Conservation (phyloP, 1,140 invertebrate species). For the Megathymus violae region DNA sequence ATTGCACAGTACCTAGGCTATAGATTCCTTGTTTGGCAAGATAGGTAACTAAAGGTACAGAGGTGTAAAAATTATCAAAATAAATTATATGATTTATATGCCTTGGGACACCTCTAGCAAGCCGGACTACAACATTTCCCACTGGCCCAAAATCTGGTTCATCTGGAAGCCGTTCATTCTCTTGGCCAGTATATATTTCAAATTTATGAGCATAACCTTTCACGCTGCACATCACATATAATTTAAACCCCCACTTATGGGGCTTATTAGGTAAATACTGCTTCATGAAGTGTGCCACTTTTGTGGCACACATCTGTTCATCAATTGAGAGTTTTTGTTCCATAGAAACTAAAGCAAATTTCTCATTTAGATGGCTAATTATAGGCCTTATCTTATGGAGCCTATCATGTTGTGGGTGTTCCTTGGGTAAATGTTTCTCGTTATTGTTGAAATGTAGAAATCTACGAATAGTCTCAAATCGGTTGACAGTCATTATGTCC, state of each 20-base stretch:
- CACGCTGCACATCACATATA: constrained; percentile 57
- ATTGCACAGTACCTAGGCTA: neutral
- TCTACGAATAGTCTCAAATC: constrained; percentile 52
- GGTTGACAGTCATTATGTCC: constrained; percentile 47
- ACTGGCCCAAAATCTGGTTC: constrained; percentile 56
- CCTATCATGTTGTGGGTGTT: constrained; percentile 55
- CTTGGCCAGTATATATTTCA: constrained; percentile 62
- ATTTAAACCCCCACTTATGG: constrained; percentile 75
- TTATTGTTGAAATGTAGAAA: constrained; percentile 53
- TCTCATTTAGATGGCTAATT: constrained; percentile 47
- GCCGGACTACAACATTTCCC: constrained; percentile 56
- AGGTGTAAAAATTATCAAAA: too few relatives aligned
- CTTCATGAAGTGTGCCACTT: constrained; percentile 60
- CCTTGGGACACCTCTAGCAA: constrained; percentile 41
- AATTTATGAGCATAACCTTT: constrained; percentile 68
- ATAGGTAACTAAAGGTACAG: constrained; percentile 50
- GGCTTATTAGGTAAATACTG: constrained; percentile 72
- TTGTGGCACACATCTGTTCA: constrained; percentile 60
- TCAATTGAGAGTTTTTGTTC: constrained; percentile 51
- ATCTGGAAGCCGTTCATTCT: constrained; percentile 43
- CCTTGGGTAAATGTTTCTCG: constrained; percentile 48
- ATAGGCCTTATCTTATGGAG: constrained; percentile 59
- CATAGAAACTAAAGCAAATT: constrained; percentile 37
- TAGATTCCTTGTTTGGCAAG: constrained; percentile 51
- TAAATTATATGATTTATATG: constrained; percentile 36